Evolutionary conservation across 2,888 invertebrate genomes (phyloP).

Genomic region (Melanostoma mellinum): DNA sequence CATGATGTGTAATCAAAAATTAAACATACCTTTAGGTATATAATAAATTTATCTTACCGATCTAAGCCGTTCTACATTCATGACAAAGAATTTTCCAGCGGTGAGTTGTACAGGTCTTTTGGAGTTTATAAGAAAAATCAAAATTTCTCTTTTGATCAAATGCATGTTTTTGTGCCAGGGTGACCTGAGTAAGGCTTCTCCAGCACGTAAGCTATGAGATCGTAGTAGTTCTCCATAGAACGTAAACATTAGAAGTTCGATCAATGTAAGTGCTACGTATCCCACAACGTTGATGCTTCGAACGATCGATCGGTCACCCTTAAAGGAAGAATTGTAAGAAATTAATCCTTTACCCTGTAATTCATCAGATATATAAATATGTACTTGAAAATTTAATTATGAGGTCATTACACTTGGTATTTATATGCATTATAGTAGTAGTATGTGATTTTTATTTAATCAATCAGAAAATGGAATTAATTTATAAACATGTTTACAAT

Average conservation of each 20-base stretch:
- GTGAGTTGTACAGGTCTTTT: conserved; percentile 77
- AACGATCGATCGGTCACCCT: conserved; percentile 74
- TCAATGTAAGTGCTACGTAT: conserved; percentile 77
- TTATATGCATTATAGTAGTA: too few species aligned
- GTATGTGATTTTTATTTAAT: too few species aligned
- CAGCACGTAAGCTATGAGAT: conserved; percentile 77
- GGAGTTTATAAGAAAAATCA: conserved; percentile 78
- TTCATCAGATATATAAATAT: not conserved
- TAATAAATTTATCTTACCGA: conserved; percentile 74
- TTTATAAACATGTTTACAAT: too few species aligned
- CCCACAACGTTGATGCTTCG: conserved; percentile 78
- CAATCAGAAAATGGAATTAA: too few species aligned
- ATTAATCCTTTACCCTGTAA: not conserved
- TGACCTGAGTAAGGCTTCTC: conserved; percentile 78
- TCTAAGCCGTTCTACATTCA: conserved; percentile 79
- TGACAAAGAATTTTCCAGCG: conserved; percentile 79
- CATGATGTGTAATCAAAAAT: not conserved
- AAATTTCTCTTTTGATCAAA: conserved; percentile 76
- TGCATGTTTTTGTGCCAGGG: conserved; percentile 77
- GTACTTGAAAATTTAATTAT: too few species aligned
- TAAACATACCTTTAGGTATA: not conserved
- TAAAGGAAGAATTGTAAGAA: not conserved
- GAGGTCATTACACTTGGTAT: too few species aligned
- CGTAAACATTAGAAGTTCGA: conserved; percentile 79
- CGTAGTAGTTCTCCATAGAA: conserved; percentile 79